phyloP scores from a whole-genome alignment of 2,888 invertebrate genomes.

The Melieria crassipennis region DNA sequence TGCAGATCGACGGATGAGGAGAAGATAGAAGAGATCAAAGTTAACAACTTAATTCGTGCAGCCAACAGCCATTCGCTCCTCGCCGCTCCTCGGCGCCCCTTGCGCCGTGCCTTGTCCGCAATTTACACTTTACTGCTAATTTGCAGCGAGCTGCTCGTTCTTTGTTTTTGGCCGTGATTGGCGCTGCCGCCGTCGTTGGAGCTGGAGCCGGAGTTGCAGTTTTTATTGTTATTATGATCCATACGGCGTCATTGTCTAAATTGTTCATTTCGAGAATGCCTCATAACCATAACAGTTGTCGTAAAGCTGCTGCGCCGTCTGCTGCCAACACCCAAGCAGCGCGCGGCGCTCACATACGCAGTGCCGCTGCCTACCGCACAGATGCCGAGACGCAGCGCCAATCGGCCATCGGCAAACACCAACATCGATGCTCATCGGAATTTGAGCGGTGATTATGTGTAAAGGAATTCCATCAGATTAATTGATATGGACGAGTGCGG shows the following conservation, averaged over 20 bases:
- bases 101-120: slow-evolving; percentile 42
- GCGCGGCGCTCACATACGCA: not conserved
- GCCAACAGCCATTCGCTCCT: no score
- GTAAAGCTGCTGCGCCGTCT: slow-evolving; percentile 32
- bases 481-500: slow-evolving; percentile 44
- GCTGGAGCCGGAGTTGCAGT: slow-evolving; percentile 20
- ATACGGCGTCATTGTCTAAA: slow-evolving; percentile 45
- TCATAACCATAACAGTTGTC: slow-evolving; percentile 41
- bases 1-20: no score
- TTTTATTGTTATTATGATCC: slow-evolving; percentile 58
- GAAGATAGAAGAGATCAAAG: no score
- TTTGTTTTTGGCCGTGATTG: no score
- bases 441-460: slow-evolving; percentile 53
- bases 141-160: slow-evolving; percentile 44
- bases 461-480: slow-evolving; percentile 60
- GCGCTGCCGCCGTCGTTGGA: not conserved
- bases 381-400: no score
- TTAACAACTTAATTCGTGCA: no score
- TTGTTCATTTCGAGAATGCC: slow-evolving; percentile 34
- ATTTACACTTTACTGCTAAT: slow-evolving; percentile 58
- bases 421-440: slow-evolving; percentile 9
- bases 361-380: no score
- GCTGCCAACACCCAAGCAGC: not conserved
- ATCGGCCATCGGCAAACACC: not conserved
- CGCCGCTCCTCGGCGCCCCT: not conserved